A percentile compares a stretch with the other conserved stretches of the same genome.
Conservation (phyloP, 2,888 invertebrate genomes). For the Melanostoma scalare region DNA sequence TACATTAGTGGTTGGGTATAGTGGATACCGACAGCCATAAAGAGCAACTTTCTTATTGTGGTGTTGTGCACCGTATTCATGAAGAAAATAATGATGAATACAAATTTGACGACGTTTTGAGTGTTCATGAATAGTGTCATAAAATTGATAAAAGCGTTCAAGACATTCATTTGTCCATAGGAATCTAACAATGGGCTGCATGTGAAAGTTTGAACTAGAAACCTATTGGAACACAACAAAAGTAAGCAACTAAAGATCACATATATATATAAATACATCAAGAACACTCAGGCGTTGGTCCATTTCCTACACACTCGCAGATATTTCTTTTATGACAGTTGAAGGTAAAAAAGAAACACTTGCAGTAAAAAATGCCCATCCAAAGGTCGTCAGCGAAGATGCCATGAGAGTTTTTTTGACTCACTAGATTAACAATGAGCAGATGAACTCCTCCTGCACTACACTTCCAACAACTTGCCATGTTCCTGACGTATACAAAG, state of each 20-base stretch:
- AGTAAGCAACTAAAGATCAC: too few species aligned
- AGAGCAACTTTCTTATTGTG: too few species aligned
- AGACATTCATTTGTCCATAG: conserved; percentile 49
- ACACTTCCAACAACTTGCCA: conserved; percentile 27
- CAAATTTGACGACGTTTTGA: background rate
- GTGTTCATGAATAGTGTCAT: background rate
- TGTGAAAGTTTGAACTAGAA: conserved; percentile 57
- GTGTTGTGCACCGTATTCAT: too few species aligned
- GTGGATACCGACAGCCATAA: conserved; percentile 11
- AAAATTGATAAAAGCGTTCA: conserved; percentile 45
- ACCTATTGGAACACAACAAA: conserved; percentile 9
- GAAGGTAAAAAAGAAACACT: conserved; percentile 2
- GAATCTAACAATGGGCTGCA: conserved; percentile 38
- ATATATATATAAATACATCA: background rate
- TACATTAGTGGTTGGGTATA: too few species aligned
- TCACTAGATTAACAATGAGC: conserved; percentile 29
- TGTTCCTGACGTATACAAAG: conserved; percentile 2
- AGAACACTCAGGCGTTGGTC: background rate
- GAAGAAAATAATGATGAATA: background rate
- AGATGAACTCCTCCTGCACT: conserved; percentile 37
- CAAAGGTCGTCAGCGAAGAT: conserved; percentile 6
- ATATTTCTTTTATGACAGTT: conserved; percentile 8
- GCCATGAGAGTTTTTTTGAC: conserved; percentile 14
- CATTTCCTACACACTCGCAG: background rate
- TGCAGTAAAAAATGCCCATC: too few species aligned